These are phyloP conservation scores for Periplaneta americana DNA, from an alignment of 1,140 invertebrate species.

Conservation along the genomic window DNA sequence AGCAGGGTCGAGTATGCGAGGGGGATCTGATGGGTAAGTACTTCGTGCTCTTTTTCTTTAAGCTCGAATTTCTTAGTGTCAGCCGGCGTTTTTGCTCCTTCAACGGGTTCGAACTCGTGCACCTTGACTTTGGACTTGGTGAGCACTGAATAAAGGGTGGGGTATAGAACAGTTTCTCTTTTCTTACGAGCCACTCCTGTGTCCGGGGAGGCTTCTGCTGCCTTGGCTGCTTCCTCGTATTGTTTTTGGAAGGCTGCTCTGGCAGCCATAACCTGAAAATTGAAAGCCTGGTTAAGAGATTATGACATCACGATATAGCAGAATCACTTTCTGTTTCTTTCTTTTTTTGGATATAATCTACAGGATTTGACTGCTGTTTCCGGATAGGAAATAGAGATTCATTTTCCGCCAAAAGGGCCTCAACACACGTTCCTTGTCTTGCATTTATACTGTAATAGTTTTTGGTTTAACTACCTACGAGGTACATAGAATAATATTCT, in stretches of 20 bases:
- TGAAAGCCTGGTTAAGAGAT: background rate
- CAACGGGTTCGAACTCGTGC: constrained; percentile 19
- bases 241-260: constrained; percentile 18
- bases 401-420: no score
- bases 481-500: no score
- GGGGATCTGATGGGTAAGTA: constrained; percentile 10
- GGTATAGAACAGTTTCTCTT: no score
- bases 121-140: constrained; percentile 18
- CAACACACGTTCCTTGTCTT: no score
- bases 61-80: constrained; percentile 21
- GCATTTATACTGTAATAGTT: no score
- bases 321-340: background rate
- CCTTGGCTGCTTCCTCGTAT: constrained; percentile 19
- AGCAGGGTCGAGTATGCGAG: background rate
- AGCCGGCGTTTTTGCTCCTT: constrained; percentile 17
- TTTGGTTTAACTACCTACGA: no score
- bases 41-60: constrained; percentile 19
- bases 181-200: no score
- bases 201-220: constrained; percentile 17
- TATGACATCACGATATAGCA: background rate
- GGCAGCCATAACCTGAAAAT: constrained; percentile 19
- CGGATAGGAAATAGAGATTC: no score
- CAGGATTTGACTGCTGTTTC: no score
- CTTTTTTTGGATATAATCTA: background rate
- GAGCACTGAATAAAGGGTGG: no score